Evolutionary conservation across 1,140 invertebrate genomes (phyloP).

Genomic region (Chrysomallon squamiferum): DNA sequence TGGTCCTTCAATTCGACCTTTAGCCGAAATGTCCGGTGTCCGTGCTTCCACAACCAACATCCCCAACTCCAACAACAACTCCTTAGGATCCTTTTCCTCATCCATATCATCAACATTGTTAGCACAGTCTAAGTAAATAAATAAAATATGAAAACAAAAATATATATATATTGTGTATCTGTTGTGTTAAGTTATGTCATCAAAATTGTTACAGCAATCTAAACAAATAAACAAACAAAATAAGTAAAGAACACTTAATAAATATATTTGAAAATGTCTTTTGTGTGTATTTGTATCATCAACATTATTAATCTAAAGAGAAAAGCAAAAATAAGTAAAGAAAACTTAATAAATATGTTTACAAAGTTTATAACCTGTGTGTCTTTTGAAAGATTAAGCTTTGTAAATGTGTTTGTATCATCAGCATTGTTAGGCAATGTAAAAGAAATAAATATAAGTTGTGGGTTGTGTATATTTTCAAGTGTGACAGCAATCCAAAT

Average conservation of each 20-base stretch:
- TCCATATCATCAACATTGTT: slow-evolving; percentile 51
- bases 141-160: background rate
- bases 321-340: background rate
- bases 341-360: too few relatives aligned
- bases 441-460: too few relatives aligned
- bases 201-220: background rate
- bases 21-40: slow-evolving; percentile 68
- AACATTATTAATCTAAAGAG: background rate
- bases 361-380: too few relatives aligned
- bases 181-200: background rate
- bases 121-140: slow-evolving; percentile 3
- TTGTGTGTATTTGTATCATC: too few relatives aligned
- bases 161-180: background rate
- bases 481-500: too few relatives aligned
- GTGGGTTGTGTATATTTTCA: too few relatives aligned
- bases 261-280: too few relatives aligned
- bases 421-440: too few relatives aligned
- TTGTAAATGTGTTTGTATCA: too few relatives aligned
- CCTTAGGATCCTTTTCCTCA: slow-evolving; percentile 66
- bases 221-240: too few relatives aligned
- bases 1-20: slow-evolving; percentile 77
- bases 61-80: slow-evolving; percentile 69
- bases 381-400: too few relatives aligned
- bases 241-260: too few relatives aligned
- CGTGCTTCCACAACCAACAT: slow-evolving; percentile 74